Evolutionary conservation across 2,888 invertebrate genomes (phyloP), one percentile per base, ranked within the genome.

Genomic region (Drosophila tripunctata): DNA sequence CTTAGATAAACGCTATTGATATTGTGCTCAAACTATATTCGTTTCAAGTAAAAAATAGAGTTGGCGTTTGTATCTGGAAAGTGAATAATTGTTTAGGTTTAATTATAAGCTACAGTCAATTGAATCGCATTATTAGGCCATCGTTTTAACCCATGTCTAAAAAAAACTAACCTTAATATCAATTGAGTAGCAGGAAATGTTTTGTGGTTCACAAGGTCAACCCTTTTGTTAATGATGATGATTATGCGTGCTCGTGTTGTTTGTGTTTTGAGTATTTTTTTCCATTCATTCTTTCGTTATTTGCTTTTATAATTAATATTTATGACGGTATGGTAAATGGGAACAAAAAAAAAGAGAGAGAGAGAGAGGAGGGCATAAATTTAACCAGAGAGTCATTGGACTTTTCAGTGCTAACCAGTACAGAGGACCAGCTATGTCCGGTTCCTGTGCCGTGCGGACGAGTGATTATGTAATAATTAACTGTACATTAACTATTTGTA

Each of bases 401-500:
- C 84, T 67, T 48, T 58, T 43, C 44, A 19, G 45, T 45, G 15
- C 38, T n/a, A 12, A 4, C 6, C 30, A 24, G 41, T 52, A 64
- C 24, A n/a, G 33, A 33, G 41, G 41, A 50, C 27, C 50, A 48
- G 52, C 44, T 73, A 35, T 33, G 56, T 44, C 43, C 38, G 31
- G 36, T 72, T 35, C 10, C 47, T 43, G 21, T 74, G 24, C 64
- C 83, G 88, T 83, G 83, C 52, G 55, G 54, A 38, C 48, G 58
- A 66, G 87, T 88, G 78, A 83, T 88, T 83, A 87, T 83, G 87
- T 88, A 83, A 83, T 83, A 83, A 83, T 83, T 88, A 83, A 77
- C 87, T 88, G 67, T 70, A 88, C 83, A 83, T 88, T 88, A 83
- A 86, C 84, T 83, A 83, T 83, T 83, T 83, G 88, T 83, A 83